A percentile compares a stretch with the other conserved stretches of the same genome.
Evolutionary conservation across 1,140 invertebrate species (phyloP).

Genomic region (Papilio aristodemus): DNA sequence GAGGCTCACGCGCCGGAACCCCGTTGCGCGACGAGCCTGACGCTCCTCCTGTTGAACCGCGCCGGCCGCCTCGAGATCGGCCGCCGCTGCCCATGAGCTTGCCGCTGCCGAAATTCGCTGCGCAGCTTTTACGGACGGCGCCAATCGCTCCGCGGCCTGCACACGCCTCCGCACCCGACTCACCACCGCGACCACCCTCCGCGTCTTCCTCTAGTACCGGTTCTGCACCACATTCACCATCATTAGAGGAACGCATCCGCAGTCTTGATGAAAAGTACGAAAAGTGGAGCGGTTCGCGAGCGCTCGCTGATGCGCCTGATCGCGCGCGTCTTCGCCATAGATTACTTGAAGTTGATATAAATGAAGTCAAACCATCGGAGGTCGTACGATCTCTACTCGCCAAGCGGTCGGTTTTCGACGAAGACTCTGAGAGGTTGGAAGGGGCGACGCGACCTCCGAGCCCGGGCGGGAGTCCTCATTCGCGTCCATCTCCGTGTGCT

Average conservation of each 20-base stretch:
- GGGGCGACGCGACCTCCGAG: conserved; percentile 84
- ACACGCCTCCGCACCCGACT: conserved; percentile 63
- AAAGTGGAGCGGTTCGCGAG: conserved; percentile 90
- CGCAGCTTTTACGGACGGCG: conserved; percentile 82
- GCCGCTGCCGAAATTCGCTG: conserved; percentile 91
- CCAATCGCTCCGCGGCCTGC: conserved; percentile 70
- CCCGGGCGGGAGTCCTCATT: conserved; percentile 60
- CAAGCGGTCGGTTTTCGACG: conserved; percentile 96
- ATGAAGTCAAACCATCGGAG: conserved; percentile 93
- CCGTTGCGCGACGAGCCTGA: conserved; percentile 92
- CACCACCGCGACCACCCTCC: conserved; percentile 74
- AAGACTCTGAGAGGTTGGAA: conserved; percentile 95
- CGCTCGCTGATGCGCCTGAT: conserved; percentile 68
- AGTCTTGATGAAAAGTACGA: conserved; percentile 96
- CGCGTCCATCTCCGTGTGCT: conserved; percentile 69
- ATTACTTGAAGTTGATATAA: conserved; percentile 86
- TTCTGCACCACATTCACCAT: conserved; percentile 81
- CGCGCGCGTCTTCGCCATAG: conserved; percentile 84
- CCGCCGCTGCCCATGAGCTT: conserved; percentile 86
- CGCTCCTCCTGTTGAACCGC: conserved; percentile 86
- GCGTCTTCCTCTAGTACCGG: conserved; percentile 82
- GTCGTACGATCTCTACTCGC: conserved; percentile 95
- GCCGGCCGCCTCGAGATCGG: conserved; percentile 82
- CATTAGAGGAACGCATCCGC: conserved; percentile 92
- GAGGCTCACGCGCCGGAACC: conserved; percentile 87